Percentiles rank a stretch among this genome's conserved stretches.
These are phyloP conservation scores for Pilophorus perplexus DNA, from an alignment of 2,888 invertebrate genomes.

Conservation along the genomic window DNA sequence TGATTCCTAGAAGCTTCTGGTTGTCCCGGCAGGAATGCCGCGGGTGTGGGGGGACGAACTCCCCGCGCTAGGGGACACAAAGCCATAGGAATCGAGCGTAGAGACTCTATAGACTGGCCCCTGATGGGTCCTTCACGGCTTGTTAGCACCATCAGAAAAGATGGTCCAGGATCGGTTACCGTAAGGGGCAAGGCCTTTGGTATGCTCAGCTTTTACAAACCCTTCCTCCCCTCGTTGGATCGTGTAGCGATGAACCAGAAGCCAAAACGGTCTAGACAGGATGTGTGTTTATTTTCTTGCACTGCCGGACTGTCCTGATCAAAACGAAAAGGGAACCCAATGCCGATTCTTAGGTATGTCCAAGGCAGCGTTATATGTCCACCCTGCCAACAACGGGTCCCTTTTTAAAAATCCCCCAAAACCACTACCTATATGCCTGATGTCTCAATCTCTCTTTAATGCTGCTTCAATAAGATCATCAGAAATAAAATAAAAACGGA, in stretches of 20 bases:
- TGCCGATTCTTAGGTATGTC: too few species aligned
- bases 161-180: conserved; percentile 29
- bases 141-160: conserved; percentile 30
- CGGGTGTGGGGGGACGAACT: not conserved
- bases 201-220: conserved; percentile 28
- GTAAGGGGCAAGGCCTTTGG: conserved; percentile 26
- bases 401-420: too few species aligned
- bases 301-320: too few species aligned
- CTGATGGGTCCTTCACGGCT: conserved; percentile 41
- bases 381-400: too few species aligned
- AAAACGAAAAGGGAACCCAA: too few species aligned
- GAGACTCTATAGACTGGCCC: conserved; percentile 26
- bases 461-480: too few species aligned
- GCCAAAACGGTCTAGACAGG: too few species aligned
- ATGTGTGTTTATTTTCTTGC: not conserved
- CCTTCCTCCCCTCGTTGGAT: not conserved
- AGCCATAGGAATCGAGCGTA: conserved; percentile 17
- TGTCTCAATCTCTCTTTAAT: too few species aligned
- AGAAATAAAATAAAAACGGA: too few species aligned
- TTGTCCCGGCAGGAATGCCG: not conserved
- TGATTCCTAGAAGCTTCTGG: conserved; percentile 22
- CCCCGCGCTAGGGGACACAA: conserved; percentile 10
- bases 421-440: too few species aligned
- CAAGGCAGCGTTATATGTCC: too few species aligned
- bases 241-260: too few species aligned